Evolutionary conservation across 2,888 invertebrate species (phyloP), one percentile per base, ranked within the genome.

Genomic region (Hirtodrosophila duncani): DNA sequence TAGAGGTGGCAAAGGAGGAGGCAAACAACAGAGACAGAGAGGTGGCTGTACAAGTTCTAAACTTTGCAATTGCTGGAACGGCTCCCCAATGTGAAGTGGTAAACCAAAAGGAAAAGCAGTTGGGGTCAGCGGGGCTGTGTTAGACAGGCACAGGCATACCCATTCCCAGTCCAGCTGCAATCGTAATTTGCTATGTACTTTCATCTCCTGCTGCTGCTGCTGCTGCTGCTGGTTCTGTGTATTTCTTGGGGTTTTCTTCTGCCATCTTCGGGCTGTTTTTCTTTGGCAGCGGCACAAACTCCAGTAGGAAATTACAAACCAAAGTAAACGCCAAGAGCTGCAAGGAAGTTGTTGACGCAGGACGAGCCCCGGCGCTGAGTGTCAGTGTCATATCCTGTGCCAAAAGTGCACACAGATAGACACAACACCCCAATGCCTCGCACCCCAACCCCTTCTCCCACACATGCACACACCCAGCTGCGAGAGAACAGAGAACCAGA

Each of bases 351-450:
- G 81, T 78, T 80, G 70, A 78, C 66, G 78, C 69, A 69, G 69
- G 74, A 65, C 69, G 57, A 64, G 49, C 72, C 48, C 51, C 62
- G 66, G 51, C 57, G 67, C 67, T 69, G 72, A 80, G 81, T 80
- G 72, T 72, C 72, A 72, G 72, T 72, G 81, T 80, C 81, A 72
- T 72, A 72, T 72, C 81, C 81, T 72, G 81, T 78, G 81, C 72
- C 72, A 80, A 72, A 72, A 77, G 75, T 72, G 74, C 81, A 77
- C 55, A 65, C 69, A 67, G 55, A 61, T 38, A 33, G n/a, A n/a
- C n/a, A 51, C 45, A 34, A 21, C 30, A 38, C 27, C n/a, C 46
- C 48, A 18, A 29, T 37, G 14, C 34, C 43, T 39, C 45, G 36
- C 23, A 24, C 26, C 34, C 38, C 7, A 23, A 21, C 13, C 13